These are phyloP conservation scores for Misgurnus mizolepis DNA, from an alignment of 2,113 vertebrate genomes.

Conservation along the genomic window DNA sequence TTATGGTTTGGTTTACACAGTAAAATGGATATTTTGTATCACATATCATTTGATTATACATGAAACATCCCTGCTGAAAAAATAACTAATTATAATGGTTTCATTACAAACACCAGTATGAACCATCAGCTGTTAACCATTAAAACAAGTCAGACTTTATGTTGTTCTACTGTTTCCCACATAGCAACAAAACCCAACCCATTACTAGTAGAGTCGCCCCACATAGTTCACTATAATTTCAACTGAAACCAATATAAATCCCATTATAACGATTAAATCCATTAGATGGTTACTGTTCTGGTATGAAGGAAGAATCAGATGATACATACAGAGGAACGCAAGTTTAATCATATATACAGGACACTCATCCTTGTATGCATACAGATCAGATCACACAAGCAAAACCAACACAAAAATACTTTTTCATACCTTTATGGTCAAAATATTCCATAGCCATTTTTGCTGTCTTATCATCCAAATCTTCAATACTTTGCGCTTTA, in stretches of 20 bases:
- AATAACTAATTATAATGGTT: no score
- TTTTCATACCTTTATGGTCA: constrained; percentile 55
- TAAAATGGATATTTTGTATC: no score
- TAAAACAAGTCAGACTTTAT: no score
- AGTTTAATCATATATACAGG: constrained; percentile 93
- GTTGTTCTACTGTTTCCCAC: no score
- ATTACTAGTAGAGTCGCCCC: no score
- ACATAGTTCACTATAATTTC: no score
- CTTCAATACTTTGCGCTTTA: constrained; percentile 62
- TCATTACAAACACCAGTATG: no score
- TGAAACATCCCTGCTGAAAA: neutral
- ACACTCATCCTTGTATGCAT: constrained; percentile 75
- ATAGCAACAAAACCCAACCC: no score
- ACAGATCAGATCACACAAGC: constrained; percentile 78
- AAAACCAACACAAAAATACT: constrained; percentile 82
- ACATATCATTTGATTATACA: no score
- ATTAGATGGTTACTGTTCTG: neutral
- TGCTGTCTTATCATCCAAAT: constrained; percentile 61
- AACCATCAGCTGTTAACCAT: no score
- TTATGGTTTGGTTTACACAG: neutral
- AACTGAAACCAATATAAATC: neutral
- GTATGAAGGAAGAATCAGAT: constrained; percentile 48
- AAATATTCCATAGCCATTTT: constrained; percentile 62
- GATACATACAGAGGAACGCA: constrained; percentile 71
- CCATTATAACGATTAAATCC: neutral